These are phyloP conservation scores for Muntiacus reevesi DNA, from an alignment of 2,113 vertebrate genomes.

Conservation along the genomic window DNA sequence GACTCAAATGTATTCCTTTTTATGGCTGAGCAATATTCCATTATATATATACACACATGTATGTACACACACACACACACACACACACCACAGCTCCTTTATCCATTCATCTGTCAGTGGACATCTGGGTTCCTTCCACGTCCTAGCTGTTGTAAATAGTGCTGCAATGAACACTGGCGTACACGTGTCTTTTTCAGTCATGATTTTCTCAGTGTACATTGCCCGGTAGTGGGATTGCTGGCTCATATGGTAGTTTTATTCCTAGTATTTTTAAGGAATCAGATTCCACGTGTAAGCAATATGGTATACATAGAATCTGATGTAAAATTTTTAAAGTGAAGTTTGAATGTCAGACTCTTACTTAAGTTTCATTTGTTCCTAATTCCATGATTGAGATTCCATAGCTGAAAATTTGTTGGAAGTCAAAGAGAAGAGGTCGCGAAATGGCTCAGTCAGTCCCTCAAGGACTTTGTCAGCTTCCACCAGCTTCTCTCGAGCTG, in stretches of 20 bases:
- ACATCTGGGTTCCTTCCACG: background rate
- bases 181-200: background rate
- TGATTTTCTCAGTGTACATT: background rate
- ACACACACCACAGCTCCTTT: background rate
- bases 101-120: background rate
- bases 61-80: no score
- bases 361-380: background rate
- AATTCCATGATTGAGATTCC: background rate
- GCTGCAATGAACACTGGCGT: background rate
- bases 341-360: background rate
- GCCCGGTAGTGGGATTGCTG: background rate
- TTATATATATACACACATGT: no score
- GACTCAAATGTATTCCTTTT: background rate
- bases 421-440: background rate
- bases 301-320: background rate
- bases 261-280: background rate
- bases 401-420: background rate
- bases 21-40: background rate
- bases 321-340: background rate
- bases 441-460: background rate
- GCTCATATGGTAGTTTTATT: background rate
- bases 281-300: background rate
- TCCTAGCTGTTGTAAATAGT: background rate
- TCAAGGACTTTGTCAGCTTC: background rate
- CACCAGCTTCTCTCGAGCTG: background rate